Percentiles rank a stretch among this genome's conserved stretches.
These are phyloP conservation scores for Epizoanthus stellaris DNA, from an alignment of 92 coral and sea anemone species.

Conservation along the genomic window DNA sequence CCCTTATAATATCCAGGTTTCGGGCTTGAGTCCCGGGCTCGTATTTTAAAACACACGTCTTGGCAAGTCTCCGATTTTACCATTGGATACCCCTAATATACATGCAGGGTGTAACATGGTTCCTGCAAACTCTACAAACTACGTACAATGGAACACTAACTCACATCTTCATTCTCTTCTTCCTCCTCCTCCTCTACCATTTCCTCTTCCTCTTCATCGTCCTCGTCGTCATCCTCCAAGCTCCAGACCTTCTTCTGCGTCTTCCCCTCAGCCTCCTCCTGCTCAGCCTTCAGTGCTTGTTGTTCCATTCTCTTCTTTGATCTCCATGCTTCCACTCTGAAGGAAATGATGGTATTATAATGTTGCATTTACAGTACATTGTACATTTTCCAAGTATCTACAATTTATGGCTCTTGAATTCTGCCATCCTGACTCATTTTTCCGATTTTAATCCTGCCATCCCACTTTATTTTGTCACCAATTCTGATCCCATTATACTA, in stretches of 20 bases:
- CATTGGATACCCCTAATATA: too few species aligned
- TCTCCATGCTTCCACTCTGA: conserved; percentile 97
- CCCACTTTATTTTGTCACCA: too few species aligned
- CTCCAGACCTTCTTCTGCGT: conserved; percentile 93
- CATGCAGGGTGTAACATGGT: too few species aligned
- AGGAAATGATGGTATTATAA: not conserved
- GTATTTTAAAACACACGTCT: too few species aligned
- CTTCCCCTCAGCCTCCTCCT: conserved; percentile 64
- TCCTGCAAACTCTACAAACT: too few species aligned
- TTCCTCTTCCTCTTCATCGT: conserved; percentile 84
- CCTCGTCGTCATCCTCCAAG: conserved; percentile 99
- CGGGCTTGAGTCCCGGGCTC: too few species aligned
- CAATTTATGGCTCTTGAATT: too few species aligned
- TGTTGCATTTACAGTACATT: not conserved
- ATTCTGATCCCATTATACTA: too few species aligned
- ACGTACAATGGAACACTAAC: not conserved
- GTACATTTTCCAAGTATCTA: not conserved
- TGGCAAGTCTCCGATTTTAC: too few species aligned
- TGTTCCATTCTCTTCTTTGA: conserved; percentile 80
- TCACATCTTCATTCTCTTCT: conserved; percentile 44
- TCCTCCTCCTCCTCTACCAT: conserved; percentile 4
- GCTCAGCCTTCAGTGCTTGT: conserved; percentile 57
- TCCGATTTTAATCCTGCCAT: too few species aligned
- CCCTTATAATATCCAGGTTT: too few species aligned
- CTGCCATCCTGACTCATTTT: too few species aligned